These are phyloP conservation scores for Anguilla japonica DNA, from an alignment of 2,113 vertebrate species.

Conservation along the genomic window DNA sequence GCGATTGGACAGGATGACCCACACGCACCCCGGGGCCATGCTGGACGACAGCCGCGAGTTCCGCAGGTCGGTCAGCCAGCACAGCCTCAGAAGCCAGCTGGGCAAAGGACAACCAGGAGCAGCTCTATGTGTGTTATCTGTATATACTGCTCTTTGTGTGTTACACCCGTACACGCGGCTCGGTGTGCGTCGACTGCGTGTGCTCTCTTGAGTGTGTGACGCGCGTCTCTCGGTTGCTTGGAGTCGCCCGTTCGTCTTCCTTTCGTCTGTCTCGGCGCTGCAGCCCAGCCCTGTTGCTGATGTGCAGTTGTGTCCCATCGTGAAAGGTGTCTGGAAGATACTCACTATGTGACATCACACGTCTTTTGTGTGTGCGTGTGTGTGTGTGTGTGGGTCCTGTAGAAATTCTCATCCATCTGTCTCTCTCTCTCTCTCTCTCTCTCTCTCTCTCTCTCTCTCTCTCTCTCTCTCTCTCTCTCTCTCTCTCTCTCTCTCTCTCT, in stretches of 20 bases:
- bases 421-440: neutral
- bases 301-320: too few relatives aligned
- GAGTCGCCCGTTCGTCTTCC: too few relatives aligned
- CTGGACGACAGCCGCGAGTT: slow-evolving; percentile 82
- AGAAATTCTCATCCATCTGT: too few relatives aligned
- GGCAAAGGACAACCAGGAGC: neutral
- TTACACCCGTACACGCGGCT: neutral
- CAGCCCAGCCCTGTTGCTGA: too few relatives aligned
- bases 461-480: slow-evolving; percentile 56
- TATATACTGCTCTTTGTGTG: neutral
- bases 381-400: too few relatives aligned
- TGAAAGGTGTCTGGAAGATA: too few relatives aligned
- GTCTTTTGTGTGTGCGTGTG: too few relatives aligned
- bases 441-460: slow-evolving; percentile 32
- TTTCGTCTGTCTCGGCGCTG: too few relatives aligned
- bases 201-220: too few relatives aligned
- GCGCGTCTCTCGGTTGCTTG: too few relatives aligned
- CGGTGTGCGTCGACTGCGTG: neutral
- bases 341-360: neutral
- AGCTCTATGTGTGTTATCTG: neutral
- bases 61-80: slow-evolving; percentile 71
- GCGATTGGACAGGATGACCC: slow-evolving; percentile 83
- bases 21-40: slow-evolving; percentile 80
- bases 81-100: neutral
- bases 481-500: neutral